Base-by-base conservation (phyloP, 2,113 vertebrate species). In the Ceyx melanurus region DNA sequence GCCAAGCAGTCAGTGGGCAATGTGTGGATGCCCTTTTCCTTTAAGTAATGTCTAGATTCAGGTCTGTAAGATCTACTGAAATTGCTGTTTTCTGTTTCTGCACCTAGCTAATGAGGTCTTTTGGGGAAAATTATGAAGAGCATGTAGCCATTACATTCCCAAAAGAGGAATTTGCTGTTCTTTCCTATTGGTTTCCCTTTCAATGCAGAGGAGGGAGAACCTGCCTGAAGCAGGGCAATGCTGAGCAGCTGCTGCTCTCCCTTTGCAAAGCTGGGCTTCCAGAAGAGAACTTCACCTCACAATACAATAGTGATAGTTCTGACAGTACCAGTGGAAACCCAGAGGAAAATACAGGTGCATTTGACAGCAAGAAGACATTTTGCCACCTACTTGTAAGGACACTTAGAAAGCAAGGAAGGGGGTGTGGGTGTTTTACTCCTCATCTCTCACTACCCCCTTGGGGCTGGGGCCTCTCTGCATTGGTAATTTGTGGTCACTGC, bases 1-100 rank as follows among this genome's bases (percentile, higher is more conserved):
- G 15, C 64, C 40, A 62, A 79, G 37, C 1, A 0, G 0, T 86
- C 50, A 51, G 37, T n/a, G n/a, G 29, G 15, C 20, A 77, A n/a
- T 0, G 0, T 21, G 23, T 56, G 17, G 25, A 25, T 75, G 46
- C 25, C 10, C 2, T 76, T 82, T 88, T 68, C 37, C 7, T 74
- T 37, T 28, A 54, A 71, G n/a, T 45, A 75, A 82, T 54, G 58
- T 33, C 23, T 56, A 60, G 31, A 21, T 51, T 64, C 48, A 72
- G 48, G 58, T 48, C 43, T 28, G 5, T 45, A 88, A 90, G 46
- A 50, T 29, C 76, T 71, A 50, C 23, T 72, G 42, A 74, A 81
- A 62, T 11, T 11, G 29, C 21, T 35, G 10, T 48, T 31, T 77
- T 53, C 42, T 70, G 73, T 29, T 82, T 73, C 64, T 84, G 50